These are phyloP conservation scores for Schizopygopsis malacanthus DNA, from an alignment of 2,797 vertebrate genomes.

Conservation along the genomic window DNA sequence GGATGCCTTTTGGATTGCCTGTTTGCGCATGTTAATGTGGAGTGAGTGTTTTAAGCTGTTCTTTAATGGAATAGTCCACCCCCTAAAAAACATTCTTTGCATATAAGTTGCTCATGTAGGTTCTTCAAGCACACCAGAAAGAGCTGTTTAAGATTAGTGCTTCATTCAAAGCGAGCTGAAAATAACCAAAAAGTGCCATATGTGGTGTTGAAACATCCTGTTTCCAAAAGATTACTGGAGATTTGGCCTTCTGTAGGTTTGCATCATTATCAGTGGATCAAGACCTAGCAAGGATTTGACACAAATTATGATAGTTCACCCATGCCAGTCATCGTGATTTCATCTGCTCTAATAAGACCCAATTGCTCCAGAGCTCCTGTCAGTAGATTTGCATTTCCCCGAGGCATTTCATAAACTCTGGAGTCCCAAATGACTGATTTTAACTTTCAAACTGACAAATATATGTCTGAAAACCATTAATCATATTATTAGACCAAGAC, in stretches of 20 bases:
- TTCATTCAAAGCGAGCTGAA: background rate
- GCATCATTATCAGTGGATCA: conserved; percentile 15
- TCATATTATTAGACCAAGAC: background rate
- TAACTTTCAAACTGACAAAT: conserved; percentile 1
- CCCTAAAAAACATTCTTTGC: background rate
- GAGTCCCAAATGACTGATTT: background rate
- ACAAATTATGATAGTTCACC: background rate
- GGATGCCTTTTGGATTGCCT: conserved; percentile 6
- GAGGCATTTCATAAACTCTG: background rate
- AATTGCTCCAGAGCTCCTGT: background rate
- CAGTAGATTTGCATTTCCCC: background rate
- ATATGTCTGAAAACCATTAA: background rate
- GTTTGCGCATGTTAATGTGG: background rate
- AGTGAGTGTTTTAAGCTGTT: background rate
- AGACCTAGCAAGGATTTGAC: conserved; percentile 13
- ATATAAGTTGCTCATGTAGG: too few relatives aligned
- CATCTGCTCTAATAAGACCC: conserved; percentile 25
- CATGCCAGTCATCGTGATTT: background rate
- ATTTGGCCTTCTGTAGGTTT: background rate
- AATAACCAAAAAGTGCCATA: background rate
- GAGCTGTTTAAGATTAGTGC: background rate
- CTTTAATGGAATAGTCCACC: background rate
- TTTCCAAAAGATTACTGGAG: background rate
- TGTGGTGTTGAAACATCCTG: background rate
- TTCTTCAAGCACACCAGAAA: background rate